Percentiles rank a stretch among this genome's conserved stretches.
Evolutionary conservation across 2,113 vertebrate species (phyloP).

Genomic region (chimpanzee (Pan troglodytes)): NHGRI_mPanTro3-v2.1_pri NC_072410.2:42157001-42157500

Average conservation of each 20-base stretch:
- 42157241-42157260: background rate
- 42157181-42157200: background rate
- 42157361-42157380: constrained; percentile 30
- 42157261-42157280: background rate
- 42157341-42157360: background rate
- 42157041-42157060: background rate
- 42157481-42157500: background rate
- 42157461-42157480: background rate
- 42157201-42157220: background rate
- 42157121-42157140: background rate
- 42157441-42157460: constrained; percentile 17
- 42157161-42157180: background rate
- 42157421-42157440: background rate
- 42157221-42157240: background rate
- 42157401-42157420: background rate
- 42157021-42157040: background rate
- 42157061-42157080: background rate
- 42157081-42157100: background rate
- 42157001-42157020: background rate
- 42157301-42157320: background rate
- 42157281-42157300: background rate
- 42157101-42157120: background rate
- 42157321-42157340: background rate
- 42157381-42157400: background rate
- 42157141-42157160: background rate